A percentile compares a stretch with the other conserved stretches of the same genome.
phyloP scores from a whole-genome alignment of 2,888 invertebrate species.

The Tachystola acroxantha region DNA sequence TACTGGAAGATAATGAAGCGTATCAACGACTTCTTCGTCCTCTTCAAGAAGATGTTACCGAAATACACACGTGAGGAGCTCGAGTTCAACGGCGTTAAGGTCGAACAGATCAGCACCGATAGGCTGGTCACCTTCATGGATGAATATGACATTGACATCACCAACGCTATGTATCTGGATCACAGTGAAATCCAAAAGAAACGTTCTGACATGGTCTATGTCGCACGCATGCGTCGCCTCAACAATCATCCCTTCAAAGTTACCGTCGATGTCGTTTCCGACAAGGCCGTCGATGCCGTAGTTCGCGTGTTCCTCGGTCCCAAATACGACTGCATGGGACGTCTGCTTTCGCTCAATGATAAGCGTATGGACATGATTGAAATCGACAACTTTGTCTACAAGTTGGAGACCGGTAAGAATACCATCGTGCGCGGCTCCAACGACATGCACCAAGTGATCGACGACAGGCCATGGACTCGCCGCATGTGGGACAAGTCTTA shows the following conservation, averaged over 20 bases:
- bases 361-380: constrained; percentile 65
- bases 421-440: constrained; percentile 82
- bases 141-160: constrained; percentile 81
- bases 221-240: constrained; percentile 80
- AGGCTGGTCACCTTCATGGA: constrained; percentile 84
- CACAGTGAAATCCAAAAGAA: constrained; percentile 66
- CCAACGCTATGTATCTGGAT: constrained; percentile 78
- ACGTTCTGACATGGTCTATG: constrained; percentile 60
- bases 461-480: constrained; percentile 76
- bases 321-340: constrained; percentile 82
- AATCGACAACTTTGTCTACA: constrained; percentile 76
- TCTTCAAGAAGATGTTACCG: constrained; percentile 79
- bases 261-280: constrained; percentile 75
- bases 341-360: constrained; percentile 68
- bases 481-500: constrained; percentile 35
- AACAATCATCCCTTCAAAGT: constrained; percentile 82
- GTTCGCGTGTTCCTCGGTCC: constrained; percentile 85
- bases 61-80: constrained; percentile 80
- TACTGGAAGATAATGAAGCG: constrained; percentile 84
- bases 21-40: constrained; percentile 71
- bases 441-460: constrained; percentile 80
- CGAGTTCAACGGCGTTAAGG: constrained; percentile 80
- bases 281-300: constrained; percentile 77
- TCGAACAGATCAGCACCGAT: constrained; percentile 80
- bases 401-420: constrained; percentile 82